phyloP scores from a whole-genome alignment of 2,888 invertebrate species.

The Drosophila sordidapex region DNA sequence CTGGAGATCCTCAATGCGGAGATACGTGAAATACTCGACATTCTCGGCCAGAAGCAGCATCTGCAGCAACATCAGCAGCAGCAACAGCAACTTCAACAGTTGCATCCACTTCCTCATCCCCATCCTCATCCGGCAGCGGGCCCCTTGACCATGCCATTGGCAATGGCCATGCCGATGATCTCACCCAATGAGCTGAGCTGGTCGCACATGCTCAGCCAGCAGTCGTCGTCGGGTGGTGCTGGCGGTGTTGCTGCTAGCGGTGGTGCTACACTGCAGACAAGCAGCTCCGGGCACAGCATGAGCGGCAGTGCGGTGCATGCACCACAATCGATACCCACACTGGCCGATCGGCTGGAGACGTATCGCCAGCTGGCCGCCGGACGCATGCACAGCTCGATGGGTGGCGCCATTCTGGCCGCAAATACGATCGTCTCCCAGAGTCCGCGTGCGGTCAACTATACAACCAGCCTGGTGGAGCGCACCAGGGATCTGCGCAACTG shows the following conservation, averaged over 20 bases:
- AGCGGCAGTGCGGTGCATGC: conserved; percentile 68
- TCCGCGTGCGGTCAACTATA: conserved; percentile 86
- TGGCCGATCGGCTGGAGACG: conserved; percentile 86
- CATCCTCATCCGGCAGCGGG: conserved; percentile 5
- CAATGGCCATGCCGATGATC: conserved; percentile 64
- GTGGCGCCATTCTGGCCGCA: conserved; percentile 84
- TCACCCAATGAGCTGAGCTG: conserved; percentile 81
- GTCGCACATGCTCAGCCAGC: conserved; percentile 78
- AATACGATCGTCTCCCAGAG: conserved; percentile 84
- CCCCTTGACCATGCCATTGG: background rate
- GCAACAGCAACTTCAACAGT: conserved; percentile 32
- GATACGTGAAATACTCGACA: conserved; percentile 89
- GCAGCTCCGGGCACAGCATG: conserved; percentile 35
- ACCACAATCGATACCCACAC: conserved; percentile 84
- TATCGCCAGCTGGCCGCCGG: conserved; percentile 86
- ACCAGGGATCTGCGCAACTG: conserved; percentile 89
- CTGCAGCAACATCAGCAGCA: conserved; percentile 41
- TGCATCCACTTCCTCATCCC: conserved; percentile 28
- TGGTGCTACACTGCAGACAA: conserved; percentile 28
- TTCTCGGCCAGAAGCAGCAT: conserved; percentile 86
- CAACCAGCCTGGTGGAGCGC: conserved; percentile 88
- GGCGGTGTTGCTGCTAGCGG: background rate
- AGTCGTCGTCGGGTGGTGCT: conserved; percentile 30
- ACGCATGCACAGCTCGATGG: conserved; percentile 85
- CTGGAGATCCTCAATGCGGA: conserved; percentile 89